These are phyloP conservation scores for Sphinx pinastri DNA, from an alignment of 2,888 invertebrate species.

Conservation along the genomic window DNA sequence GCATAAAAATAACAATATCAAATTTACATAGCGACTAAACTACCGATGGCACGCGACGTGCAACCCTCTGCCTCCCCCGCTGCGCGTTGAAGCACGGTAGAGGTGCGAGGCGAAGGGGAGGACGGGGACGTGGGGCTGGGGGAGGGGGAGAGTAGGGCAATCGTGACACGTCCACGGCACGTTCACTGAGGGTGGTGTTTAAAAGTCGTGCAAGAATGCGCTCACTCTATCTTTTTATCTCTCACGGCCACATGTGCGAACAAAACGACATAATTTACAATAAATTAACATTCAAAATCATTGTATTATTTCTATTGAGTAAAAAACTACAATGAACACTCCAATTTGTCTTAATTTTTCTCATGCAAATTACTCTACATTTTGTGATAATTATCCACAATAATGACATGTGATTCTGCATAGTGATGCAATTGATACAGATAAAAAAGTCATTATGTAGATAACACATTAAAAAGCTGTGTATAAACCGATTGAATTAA, in stretches of 20 bases:
- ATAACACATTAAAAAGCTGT: conserved; percentile 5
- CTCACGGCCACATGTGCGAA: background rate
- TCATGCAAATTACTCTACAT: background rate
- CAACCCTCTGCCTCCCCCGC: conserved; percentile 36
- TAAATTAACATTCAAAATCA: background rate
- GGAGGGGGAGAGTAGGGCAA: conserved; percentile 43
- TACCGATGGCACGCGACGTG: conserved; percentile 56
- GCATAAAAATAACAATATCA: conserved; percentile 74
- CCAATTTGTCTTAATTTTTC: background rate
- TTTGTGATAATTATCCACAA: background rate
- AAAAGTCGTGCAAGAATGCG: conserved; percentile 74
- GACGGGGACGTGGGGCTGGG: conserved; percentile 29
- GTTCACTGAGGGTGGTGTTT: conserved; percentile 48
- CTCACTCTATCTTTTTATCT: conserved; percentile 32
- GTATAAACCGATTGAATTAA: conserved; percentile 12
- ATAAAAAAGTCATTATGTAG: conserved; percentile 6
- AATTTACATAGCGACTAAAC: conserved; percentile 76
- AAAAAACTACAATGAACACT: background rate
- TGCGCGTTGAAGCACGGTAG: conserved; percentile 37
- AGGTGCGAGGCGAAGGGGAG: conserved; percentile 38
- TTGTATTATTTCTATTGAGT: background rate
- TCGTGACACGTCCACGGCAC: conserved; percentile 59
- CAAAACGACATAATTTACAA: background rate
- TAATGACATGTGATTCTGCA: conserved; percentile 2
- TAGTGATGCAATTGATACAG: background rate